Conservation (phyloP, 2,888 invertebrate genomes). For the Mongoloraphidia duomilia region DNA sequence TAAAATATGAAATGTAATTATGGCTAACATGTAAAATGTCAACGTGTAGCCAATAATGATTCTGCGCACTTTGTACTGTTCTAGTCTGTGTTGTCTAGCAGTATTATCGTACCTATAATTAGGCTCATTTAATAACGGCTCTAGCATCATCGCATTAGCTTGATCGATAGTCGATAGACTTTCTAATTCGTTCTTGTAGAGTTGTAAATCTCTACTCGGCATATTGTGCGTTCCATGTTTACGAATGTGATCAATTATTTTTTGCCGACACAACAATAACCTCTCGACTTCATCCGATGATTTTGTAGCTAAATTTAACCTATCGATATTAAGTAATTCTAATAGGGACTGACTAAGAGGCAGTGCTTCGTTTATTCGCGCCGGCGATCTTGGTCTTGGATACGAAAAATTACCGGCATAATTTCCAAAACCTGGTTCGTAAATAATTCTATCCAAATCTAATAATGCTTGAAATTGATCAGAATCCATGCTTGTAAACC, state of each 20-base stretch:
- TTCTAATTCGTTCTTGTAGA: not conserved
- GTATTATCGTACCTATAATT: conserved; percentile 21
- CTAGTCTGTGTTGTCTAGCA: conserved; percentile 22
- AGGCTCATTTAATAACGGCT: conserved; percentile 26
- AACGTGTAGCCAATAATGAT: conserved; percentile 41
- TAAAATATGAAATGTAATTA: conserved; percentile 38
- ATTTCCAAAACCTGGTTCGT: not conserved
- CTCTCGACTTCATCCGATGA: conserved; percentile 8
- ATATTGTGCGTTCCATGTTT: conserved; percentile 5
- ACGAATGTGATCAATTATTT: conserved; percentile 4
- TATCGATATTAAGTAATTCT: conserved; percentile 2
- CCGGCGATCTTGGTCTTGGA: conserved; percentile 6
- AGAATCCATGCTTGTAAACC: not conserved
- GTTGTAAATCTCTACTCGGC: conserved; percentile 1
- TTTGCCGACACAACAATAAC: conserved; percentile 9
- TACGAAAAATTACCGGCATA: too few relatives aligned
- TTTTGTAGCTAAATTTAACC: conserved; percentile 6
- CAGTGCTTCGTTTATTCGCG: conserved; percentile 24
- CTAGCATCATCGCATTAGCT: conserved; percentile 31
- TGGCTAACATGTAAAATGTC: conserved; percentile 35
- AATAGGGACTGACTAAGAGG: conserved; percentile 23
- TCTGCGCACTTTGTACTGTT: conserved; percentile 34
- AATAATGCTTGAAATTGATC: not conserved
- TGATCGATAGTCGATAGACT: conserved; percentile 14
- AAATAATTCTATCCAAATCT: not conserved